A percentile compares a stretch with the other conserved stretches of the same genome.
Evolutionary conservation across 2,113 vertebrate genomes (phyloP).

Genomic region (Gnathonemus longibarbis): DNA sequence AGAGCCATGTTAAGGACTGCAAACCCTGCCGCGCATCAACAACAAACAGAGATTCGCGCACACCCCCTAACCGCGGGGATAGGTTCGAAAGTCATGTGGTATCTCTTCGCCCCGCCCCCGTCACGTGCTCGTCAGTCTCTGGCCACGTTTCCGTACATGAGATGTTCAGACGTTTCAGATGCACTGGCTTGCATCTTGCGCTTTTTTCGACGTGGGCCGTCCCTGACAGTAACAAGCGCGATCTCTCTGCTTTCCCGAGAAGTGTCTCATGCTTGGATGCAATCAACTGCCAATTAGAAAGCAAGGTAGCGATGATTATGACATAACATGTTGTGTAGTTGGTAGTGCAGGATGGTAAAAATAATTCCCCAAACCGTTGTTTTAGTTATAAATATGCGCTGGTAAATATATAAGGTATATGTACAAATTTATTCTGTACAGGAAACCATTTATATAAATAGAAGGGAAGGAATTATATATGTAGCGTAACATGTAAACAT

Average conservation of each 20-base stretch:
- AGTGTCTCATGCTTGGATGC: background rate
- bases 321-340: background rate
- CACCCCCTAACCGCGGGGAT: background rate
- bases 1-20: background rate
- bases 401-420: background rate
- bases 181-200: background rate
- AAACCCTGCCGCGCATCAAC: background rate
- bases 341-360: background rate
- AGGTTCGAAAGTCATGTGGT: background rate
- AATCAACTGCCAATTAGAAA: background rate
- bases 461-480: background rate
- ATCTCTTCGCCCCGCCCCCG: background rate
- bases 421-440: background rate
- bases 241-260: background rate
- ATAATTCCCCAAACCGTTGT: background rate
- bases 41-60: background rate
- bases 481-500: background rate
- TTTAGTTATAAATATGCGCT: background rate
- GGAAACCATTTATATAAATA: background rate
- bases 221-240: background rate
- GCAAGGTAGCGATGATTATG: background rate
- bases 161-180: background rate
- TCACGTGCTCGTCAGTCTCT: background rate
- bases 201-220: background rate
- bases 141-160: background rate